Evolutionary conservation across 1,140 invertebrate genomes (phyloP).

Genomic region (Heterodera carotae): DNA sequence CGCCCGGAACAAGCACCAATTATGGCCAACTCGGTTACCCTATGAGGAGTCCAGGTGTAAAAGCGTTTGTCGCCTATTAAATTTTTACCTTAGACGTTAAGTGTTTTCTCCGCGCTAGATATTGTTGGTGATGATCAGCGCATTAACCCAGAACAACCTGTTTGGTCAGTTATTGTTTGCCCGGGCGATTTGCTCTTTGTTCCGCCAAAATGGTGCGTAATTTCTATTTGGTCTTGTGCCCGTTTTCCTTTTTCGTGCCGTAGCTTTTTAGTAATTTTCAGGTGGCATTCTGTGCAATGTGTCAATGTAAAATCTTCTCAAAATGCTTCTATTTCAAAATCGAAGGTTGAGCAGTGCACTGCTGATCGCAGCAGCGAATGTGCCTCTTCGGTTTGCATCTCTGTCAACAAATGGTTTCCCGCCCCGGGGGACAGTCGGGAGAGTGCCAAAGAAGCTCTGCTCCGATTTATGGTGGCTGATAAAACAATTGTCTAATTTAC

Average conservation of each 20-base stretch:
- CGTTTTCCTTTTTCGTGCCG: background rate
- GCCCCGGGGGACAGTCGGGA: constrained; percentile 15
- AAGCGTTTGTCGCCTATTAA: background rate
- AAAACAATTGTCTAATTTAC: background rate
- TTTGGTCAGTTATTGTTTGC: constrained; percentile 73
- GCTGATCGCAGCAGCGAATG: constrained; percentile 37
- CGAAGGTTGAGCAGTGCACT: too few relatives aligned
- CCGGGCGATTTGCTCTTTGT: constrained; percentile 85
- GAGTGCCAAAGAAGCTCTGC: constrained; percentile 23
- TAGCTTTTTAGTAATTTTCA: constrained; percentile 3
- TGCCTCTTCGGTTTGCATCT: background rate
- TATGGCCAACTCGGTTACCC: constrained; percentile 81
- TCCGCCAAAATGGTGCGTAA: constrained; percentile 77
- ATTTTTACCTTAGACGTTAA: background rate
- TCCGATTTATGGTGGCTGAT: constrained; percentile 27
- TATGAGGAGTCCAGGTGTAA: constrained; percentile 87
- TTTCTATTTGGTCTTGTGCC: background rate
- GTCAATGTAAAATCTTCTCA: constrained; percentile 67
- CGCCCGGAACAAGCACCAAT: background rate
- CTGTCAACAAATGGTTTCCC: constrained; percentile 41
- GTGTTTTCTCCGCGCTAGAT: constrained; percentile 75
- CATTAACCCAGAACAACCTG: constrained; percentile 45
- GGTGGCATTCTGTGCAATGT: constrained; percentile 90
- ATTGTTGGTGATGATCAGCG: constrained; percentile 58
- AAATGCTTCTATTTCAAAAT: constrained; percentile 59